Percentiles rank a stretch among this genome's conserved stretches.
Conservation (phyloP, 2,797 vertebrate species). For the Falco rusticolus region DNA sequence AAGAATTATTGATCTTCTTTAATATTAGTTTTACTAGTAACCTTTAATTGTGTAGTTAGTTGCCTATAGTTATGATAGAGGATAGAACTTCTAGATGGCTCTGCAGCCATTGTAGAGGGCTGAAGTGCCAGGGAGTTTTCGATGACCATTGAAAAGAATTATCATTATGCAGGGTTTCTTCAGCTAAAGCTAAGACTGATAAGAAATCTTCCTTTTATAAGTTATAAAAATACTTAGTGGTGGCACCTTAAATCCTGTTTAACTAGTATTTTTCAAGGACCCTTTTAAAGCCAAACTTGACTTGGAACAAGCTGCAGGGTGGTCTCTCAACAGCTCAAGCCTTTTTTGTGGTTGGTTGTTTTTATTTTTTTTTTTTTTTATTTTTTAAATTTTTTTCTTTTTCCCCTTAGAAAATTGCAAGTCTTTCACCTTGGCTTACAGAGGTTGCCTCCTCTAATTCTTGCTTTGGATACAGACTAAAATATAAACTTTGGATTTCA, state of each 20-base stretch:
- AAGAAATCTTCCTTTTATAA: neutral
- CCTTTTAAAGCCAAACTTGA: neutral
- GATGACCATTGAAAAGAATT: neutral
- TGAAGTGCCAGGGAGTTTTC: neutral
- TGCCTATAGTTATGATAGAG: neutral
- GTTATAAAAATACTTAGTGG: neutral
- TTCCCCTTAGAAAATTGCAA: neutral
- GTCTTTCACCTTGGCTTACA: neutral
- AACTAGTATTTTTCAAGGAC: neutral
- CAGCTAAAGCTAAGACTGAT: neutral
- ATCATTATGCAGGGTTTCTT: too few species aligned
- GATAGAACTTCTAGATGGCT: neutral
- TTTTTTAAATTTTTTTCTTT: neutral
- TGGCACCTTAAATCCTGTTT: neutral
- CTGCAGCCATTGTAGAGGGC: neutral
- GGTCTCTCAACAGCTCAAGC: neutral
- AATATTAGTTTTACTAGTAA: neutral
- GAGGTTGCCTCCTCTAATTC: neutral
- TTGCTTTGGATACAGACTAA: neutral
- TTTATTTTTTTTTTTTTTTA: neutral
- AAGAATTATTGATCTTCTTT: neutral
- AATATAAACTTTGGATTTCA: neutral
- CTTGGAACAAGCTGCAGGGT: neutral
- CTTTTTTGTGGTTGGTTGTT: neutral
- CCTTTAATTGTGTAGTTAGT: neutral